Evolutionary conservation across 1,140 invertebrate species (phyloP), one percentile per base, ranked within the genome.

Genomic region (Bursaphelenchus mucronatus): DNA sequence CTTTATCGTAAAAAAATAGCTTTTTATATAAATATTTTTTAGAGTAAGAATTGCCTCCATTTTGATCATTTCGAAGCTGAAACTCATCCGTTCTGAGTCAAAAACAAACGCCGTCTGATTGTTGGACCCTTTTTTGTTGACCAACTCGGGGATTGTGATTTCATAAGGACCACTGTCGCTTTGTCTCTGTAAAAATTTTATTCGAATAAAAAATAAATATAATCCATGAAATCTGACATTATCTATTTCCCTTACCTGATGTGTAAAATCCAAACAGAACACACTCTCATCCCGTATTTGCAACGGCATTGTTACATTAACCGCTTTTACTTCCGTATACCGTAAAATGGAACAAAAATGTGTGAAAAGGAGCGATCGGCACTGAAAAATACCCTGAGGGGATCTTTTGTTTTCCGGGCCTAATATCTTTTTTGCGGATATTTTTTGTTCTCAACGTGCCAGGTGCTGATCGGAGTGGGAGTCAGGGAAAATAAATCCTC

Each of bases 61-160:
- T 30, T 67, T 64, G 17, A 78, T 50, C 51, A 66, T 64, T 17
- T 58, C 61, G 44, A 79, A 76, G 8, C 59, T 77, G 9, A 77
- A 61, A 9, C 10, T 58, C 46, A 63, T 11, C 61, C 79, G 81
- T 57, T 78, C 76, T 0, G 75, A 67, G 40, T 80, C 76, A 57
- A 78, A 78, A 4, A 78, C 67, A 46, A 81, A 69, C 3, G 79
- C 76, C 17, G 74, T 64, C 10, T 67, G 52, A 41, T 81, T 63
- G 8, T 47, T 57, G n/a, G 59, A 39, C 15, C 67, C 46, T 53
- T 73, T 73, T 45, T 63, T 55, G 39, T 73, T 76, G 2, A 73
- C 43, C 30, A 73, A 40, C 11, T 68, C 73, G 15, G 71, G 71
- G 13, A 73, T 76, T n/a, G 63, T 72, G 8, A 53, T 54, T 15